Base-by-base conservation (phyloP, 2,888 invertebrate species). In the Ophion ellenae region DNA sequence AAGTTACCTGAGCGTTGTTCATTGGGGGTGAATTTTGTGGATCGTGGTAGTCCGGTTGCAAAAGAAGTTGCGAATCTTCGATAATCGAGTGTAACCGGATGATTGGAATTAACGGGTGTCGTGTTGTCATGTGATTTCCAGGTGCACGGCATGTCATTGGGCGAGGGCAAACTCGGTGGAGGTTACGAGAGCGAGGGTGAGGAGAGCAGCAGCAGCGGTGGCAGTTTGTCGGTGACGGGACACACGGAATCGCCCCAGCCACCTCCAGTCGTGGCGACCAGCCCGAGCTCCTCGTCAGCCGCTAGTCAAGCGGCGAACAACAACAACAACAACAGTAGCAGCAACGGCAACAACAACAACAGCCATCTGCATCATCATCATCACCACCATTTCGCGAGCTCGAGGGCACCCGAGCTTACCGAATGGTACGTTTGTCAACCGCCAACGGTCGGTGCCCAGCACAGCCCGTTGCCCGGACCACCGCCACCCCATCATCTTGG, bases 111-210 rank as follows among this genome's bases (percentile, higher is more conserved):
- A 32, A 59, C 45, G 53, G 4, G 14, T 17, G 2, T 20, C n/a
- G 4, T 10, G 40, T 70, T 47, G 11, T 24, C 14, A 67, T 24
- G 57, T 17, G 17, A 20, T 47, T 88, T 85, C 9, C 93, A 96
- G 96, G 97, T 97, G 88, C 97, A 97, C 94, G 97, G 97, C 47
- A 90, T 93, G 91, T 91, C 93, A 67, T 78, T 93, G 80, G 96
- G 96, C 77, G 95, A 95, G 88, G 95, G 95, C 79, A 95, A 94
- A 89, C 93, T 94, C 87, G 94, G 94, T 86, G 96, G 96, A 28
- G 97, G 96, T 89, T 98, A 97, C 94, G 98, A 98, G 94, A 98
- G 97, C 94, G 98, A 98, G 94, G 97, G 97, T 66, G 98, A 98
- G 93, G 98, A 98, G 93, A 97, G 97, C 87, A 97, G 96, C 93